Base-by-base conservation (phyloP, 2,888 invertebrate genomes). In the Boloria euphrosyne region DNA sequence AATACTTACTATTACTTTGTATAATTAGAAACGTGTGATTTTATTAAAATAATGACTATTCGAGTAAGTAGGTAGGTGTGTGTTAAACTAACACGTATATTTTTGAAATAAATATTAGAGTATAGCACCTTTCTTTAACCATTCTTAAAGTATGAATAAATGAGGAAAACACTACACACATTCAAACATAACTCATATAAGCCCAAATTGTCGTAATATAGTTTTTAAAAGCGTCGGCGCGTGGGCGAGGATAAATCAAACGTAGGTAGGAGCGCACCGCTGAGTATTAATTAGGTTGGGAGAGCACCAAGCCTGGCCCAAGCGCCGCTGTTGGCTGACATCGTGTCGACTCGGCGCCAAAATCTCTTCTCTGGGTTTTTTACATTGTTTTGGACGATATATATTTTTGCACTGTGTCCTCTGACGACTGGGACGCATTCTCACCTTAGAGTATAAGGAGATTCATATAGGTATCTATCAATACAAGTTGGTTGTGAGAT, bases 181-280 rank as follows among this genome's bases (percentile, higher is more conserved):
- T 84, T 86, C 85, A 81, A 86, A 87, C 47, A 49, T 47, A n/a
- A 47, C 16, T 31, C 31, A 59, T 49, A 27, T 49, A 16, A 31
- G 16, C 27, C 10, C 49, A 27, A 18, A 57, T 57, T 57, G 59
- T 59, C 77, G 85, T 82, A 82, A 86, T 85, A 85, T 80, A 82
- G 80, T 86, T 87, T 87, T 87, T 83, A 84, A 86, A 84, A 80
- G 80, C 62, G 65, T 54, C 77, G 77, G 77, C 75, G 75, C 78
- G 68, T 78, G 78, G 75, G 77, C 65, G 57, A 27, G 51, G 75
- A 82, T 87, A 86, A 85, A 87, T 87, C 85, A 86, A 80, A 82
- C 82, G 82, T 86, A 87, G 86, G 87, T 88, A 85, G 86, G 86
- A 85, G 82, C 80, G 82, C 83, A 84, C 81, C 84, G 81, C 82